Evolutionary conservation across 2,113 vertebrate genomes (phyloP).

Genomic region (Prolemur simus): DNA sequence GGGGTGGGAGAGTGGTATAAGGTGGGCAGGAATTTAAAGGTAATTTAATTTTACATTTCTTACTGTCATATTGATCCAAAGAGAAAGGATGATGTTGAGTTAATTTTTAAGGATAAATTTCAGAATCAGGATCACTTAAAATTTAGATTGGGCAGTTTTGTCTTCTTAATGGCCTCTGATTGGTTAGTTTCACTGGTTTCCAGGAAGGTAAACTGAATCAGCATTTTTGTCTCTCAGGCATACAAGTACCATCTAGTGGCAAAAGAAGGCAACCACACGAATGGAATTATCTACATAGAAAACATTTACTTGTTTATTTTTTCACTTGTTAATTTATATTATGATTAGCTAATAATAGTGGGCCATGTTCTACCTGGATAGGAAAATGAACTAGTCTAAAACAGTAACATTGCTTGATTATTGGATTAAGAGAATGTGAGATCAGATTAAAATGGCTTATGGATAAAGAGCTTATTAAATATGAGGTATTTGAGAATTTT

Average conservation of each 20-base stretch:
- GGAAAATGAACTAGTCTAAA: not conserved
- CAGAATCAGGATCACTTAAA: not conserved
- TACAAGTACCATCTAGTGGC: slow-evolving; percentile 66
- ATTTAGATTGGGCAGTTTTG: not conserved
- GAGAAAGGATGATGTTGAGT: not conserved
- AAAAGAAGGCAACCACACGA: not conserved
- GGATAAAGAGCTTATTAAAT: not conserved
- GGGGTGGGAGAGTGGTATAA: not conserved
- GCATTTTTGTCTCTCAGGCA: slow-evolving; percentile 39
- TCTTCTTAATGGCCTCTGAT: not conserved
- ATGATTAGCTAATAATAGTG: not conserved
- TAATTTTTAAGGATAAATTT: not conserved
- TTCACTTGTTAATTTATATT: not conserved
- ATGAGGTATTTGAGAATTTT: not conserved
- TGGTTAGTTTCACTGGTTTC: not conserved
- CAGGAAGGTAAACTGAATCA: not conserved
- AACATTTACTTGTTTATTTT: not conserved
- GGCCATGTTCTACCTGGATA: not conserved
- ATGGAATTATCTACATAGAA: not conserved
- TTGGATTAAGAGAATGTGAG: not conserved
- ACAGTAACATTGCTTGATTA: not conserved
- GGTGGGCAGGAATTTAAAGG: not conserved
- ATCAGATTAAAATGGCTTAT: not conserved
- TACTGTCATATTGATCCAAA: not conserved
- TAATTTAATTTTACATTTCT: not conserved